Base-by-base conservation (phyloP, 2,888 invertebrate species). In the Ophion costatus region DNA sequence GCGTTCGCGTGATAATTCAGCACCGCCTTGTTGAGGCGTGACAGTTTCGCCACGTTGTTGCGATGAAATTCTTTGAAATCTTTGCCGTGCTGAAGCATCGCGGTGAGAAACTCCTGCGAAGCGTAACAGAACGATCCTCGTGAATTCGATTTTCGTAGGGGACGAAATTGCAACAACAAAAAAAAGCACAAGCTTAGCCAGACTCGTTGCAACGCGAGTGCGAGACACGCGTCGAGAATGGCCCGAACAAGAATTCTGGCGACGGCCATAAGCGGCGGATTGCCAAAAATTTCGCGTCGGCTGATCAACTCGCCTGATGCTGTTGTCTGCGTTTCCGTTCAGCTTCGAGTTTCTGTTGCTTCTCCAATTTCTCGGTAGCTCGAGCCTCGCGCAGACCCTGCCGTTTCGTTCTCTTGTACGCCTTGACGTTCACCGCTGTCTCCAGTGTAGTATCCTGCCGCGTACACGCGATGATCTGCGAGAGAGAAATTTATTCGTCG, bases 1-100 rank as follows among this genome's bases (percentile, higher is more conserved):
- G 99, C 99, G 94, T 99, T 99, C 3, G 99, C 98, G 94, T 99
- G 99, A 94, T 99, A 97, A 93, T 98, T 98, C 95, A 98, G 96
- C 45, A 99, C 97, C 0, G 99, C 98, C 94, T 99, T 99, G 94
- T 99, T 99, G 89, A 99, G 95, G 86, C 99, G 97, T 17, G 96
- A 96, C 92, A 98, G 94, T 93, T 98, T 98, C 1, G 97, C 97
- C 85, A 97, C 95, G 93, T 98, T 98, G 93, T 98, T 98, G 82
- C 98, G 96, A 94, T 99, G 99, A 94, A 97, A 99, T 93, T 99
- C 99, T 93, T 98, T 98, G 94, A 99, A 98, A 93, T 99, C 99
- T 95, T 99, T 99, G 87, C 98, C 98, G 94, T 99, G 99, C 93
- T 98, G 98, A 77, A 99, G 94, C 17, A 99, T 98, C 10, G 98